Evolutionary conservation across 2,888 invertebrate genomes (phyloP), one percentile per base, ranked within the genome.

Genomic region (Eristalinus aeneus): DNA sequence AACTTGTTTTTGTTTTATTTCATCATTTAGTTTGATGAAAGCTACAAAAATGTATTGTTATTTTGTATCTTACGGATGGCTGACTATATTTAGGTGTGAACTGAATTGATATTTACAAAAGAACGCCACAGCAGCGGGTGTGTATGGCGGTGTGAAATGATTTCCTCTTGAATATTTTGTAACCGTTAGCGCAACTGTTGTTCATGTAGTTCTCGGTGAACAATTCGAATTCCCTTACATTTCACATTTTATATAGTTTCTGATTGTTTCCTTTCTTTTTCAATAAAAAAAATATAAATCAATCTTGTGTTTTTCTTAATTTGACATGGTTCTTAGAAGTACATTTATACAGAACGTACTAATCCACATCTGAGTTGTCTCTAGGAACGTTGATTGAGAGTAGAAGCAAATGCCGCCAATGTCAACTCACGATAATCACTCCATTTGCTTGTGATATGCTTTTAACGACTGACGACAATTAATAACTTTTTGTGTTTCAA

Each of bases 41-140:
- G 46, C 72, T 64, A 58, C 27, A 58, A 53, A 76, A 85, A 85
- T 77, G 75, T 22, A 76, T 72, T 4, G 56, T 76, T 64, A 69
- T 72, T 80, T 79, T 75, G 34, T 84, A 75, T 75, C 23, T 75
- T 71, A 75, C 71, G 75, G 71, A 84, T 84, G 79, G 65, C 67
- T 16, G 65, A 71, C 69, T 80, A 60, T 60, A 67, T 60, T 64
- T 46, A 64, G 16, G 69, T 69, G 69, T 79, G 74, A 84, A 75
- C 22, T 64, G 71, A 75, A 75, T 75, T 84, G 32, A 23, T 58
- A 69, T 16, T 12, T 34, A 4, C 5, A 22, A 54, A 69, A 32
- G 34, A 22, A 63, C 27, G 39, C 22, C 46, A 53, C 22, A n/a
- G 75, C 3, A 27, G 27, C 27, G n/a, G 53, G 22, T 9, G 12